A percentile compares a stretch with the other conserved stretches of the same genome.
Evolutionary conservation across 1,140 invertebrate genomes (phyloP).

Genomic region (Lepidotrigona ventralis): DNA sequence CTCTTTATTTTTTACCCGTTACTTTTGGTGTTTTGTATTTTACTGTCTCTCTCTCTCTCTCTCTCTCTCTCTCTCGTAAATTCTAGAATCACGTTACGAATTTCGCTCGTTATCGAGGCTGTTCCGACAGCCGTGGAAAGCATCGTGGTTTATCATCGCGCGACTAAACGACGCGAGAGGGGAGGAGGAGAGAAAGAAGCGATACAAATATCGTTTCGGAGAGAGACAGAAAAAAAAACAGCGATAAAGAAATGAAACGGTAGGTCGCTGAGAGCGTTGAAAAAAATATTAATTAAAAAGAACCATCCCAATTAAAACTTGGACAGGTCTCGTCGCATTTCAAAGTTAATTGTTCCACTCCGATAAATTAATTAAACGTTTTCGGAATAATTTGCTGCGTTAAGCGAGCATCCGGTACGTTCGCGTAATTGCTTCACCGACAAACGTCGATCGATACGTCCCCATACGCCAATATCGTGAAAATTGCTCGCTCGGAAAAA

Average conservation of each 20-base stretch:
- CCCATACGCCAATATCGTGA: background rate
- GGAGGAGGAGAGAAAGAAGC: background rate
- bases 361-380: slow-evolving; percentile 28
- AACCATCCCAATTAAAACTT: background rate
- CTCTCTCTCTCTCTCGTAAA: background rate
- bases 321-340: background rate
- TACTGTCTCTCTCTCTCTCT: too few relatives aligned
- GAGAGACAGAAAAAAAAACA: too few relatives aligned
- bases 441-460: slow-evolving; percentile 15
- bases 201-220: background rate
- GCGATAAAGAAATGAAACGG: background rate
- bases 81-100: slow-evolving; percentile 10
- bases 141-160: background rate
- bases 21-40: too few relatives aligned
- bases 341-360: background rate
- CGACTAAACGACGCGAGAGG: background rate
- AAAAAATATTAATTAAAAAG: slow-evolving; percentile 7
- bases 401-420: background rate
- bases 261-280: background rate
- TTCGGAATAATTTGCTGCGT: slow-evolving; percentile 19
- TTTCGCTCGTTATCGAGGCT: slow-evolving; percentile 4
- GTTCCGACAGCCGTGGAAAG: background rate
- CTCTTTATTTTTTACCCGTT: too few relatives aligned
- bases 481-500: background rate
- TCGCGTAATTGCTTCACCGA: slow-evolving; percentile 9